These are phyloP conservation scores for Silurus asotus DNA, from an alignment of 2,113 vertebrate species.

Conservation along the genomic window DNA sequence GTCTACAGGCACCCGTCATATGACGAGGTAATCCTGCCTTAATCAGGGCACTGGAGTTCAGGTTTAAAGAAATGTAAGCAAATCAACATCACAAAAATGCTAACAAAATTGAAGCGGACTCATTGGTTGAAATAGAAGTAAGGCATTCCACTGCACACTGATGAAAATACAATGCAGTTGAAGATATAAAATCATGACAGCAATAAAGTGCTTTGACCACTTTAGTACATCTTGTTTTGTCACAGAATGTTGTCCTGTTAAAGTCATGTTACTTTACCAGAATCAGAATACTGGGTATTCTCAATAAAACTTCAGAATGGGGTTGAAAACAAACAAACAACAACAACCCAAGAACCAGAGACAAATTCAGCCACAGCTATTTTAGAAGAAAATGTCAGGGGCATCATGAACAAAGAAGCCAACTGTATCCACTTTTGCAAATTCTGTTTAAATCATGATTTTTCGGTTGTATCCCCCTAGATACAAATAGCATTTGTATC, in stretches of 20 bases:
- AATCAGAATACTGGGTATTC: not conserved
- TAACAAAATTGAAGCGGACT: not conserved
- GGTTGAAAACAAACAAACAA: too few species aligned
- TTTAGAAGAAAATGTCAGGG: not conserved
- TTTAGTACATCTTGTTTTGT: not conserved
- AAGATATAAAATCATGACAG: not conserved
- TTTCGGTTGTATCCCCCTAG: too few species aligned
- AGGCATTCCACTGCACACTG: not conserved
- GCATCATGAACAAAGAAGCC: not conserved
- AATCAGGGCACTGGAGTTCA: constrained; percentile 4
- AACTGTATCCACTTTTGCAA: not conserved
- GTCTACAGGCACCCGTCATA: not conserved
- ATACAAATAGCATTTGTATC: not conserved
- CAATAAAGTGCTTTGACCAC: not conserved
- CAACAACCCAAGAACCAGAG: not conserved
- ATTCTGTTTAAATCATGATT: not conserved
- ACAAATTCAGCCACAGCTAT: not conserved
- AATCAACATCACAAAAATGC: not conserved
- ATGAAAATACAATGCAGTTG: not conserved
- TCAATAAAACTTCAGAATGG: too few species aligned
- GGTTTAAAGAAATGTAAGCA: not conserved
- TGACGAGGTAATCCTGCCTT: not conserved
- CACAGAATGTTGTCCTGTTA: not conserved
- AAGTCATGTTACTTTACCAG: not conserved
- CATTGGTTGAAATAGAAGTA: not conserved